Base-by-base conservation (phyloP, 2,888 invertebrate genomes). In the Patella caerulea region DNA sequence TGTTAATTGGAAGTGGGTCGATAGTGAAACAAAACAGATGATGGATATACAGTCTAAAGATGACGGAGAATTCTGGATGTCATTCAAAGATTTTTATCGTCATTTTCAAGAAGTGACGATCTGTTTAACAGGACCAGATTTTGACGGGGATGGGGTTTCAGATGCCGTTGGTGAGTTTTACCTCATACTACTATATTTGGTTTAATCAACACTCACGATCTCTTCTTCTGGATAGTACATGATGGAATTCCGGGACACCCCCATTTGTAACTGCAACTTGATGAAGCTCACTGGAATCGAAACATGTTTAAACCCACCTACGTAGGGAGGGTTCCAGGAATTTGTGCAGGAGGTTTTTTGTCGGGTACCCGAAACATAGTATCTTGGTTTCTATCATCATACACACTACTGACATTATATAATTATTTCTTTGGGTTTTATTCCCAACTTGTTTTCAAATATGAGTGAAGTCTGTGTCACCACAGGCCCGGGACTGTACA, bases 11-110 rank as follows among this genome's bases (percentile, higher is more conserved):
- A 83, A 87, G 4, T 88, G 90, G 82, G 90, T 93, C 14, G 91
- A 91, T 79, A 88, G 90, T 9, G 86, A 87, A 0, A 91, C 89
- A 3, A 91, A 91, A 81, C 76, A 84, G 54, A 83, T 84, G 52
- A 85, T 93, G 72, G 88, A 90, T 12, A 83, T 90, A 72, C 85
- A 86, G 71, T 82, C 88, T 2, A 87, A 88, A 59, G 88, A 87
- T 34, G 92, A 93, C 81, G 93, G 93, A 3, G 93, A 93, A 84
- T 93, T 92, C 86, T 93, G 93, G 93, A 93, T 93, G 92, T 90
- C 90, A 15, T 92, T 89, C 83, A 82, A 87, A 55, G 93, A 93
- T 81, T 93, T 93, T 84, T 90, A 89, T 79, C 84, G 84, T 17
- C 91, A 93, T 80, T 93, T 93, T 84, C 90, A 91, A 74, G 92